Percentiles rank a stretch among this genome's conserved stretches.
These are phyloP conservation scores for Petrocephalus sullivani DNA, from an alignment of 2,797 vertebrate species.

Conservation along the genomic window DNA sequence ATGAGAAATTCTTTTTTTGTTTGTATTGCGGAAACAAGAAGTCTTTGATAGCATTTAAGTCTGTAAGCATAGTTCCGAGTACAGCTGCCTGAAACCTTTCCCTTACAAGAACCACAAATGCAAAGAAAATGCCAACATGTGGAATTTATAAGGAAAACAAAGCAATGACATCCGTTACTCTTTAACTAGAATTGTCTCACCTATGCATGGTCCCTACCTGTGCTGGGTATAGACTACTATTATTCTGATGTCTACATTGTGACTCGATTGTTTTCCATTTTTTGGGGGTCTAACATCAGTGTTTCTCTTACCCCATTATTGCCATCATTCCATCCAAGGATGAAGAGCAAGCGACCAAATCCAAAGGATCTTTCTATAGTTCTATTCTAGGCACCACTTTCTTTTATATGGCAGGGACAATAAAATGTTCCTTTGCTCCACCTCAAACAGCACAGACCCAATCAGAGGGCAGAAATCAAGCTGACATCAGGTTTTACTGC, in stretches of 20 bases:
- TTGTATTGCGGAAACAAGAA: not conserved
- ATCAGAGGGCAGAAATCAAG: slow-evolving; percentile 44
- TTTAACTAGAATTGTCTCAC: not conserved
- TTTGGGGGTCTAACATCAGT: not conserved
- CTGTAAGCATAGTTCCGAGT: not conserved
- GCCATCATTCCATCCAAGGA: slow-evolving; percentile 8
- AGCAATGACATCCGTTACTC: not conserved
- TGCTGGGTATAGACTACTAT: not conserved
- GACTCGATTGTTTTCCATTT: not conserved
- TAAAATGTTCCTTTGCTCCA: slow-evolving; percentile 37
- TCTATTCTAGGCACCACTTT: slow-evolving; percentile 56
- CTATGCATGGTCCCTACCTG: not conserved
- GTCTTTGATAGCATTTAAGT: not conserved
- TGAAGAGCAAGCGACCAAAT: slow-evolving; percentile 25
- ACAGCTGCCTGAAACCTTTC: not conserved
- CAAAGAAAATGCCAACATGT: not conserved
- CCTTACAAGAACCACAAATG: not conserved
- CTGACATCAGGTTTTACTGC: slow-evolving; percentile 40
- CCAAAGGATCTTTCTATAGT: slow-evolving; percentile 23
- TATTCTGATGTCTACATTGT: not conserved
- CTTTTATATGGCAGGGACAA: slow-evolving; percentile 50
- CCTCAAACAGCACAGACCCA: slow-evolving; percentile 38
- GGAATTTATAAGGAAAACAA: not conserved
- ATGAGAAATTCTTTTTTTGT: not conserved
- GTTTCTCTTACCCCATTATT: not conserved